Percentiles rank a stretch among this genome's conserved stretches.
These are phyloP conservation scores for Acronicta psi DNA, from an alignment of 2,888 invertebrate genomes.

Conservation along the genomic window DNA sequence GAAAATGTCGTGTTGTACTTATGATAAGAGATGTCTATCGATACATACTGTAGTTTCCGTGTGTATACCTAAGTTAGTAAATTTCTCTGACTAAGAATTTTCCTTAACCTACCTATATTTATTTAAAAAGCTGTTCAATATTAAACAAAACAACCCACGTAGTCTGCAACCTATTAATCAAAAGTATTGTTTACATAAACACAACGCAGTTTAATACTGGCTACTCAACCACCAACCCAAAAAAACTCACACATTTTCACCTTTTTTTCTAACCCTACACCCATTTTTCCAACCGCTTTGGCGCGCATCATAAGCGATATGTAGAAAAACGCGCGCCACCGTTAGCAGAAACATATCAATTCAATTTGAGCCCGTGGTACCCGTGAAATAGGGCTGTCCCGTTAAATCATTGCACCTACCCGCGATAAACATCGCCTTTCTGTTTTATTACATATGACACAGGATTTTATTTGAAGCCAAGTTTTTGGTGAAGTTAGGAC, in stretches of 20 bases:
- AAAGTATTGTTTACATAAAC: not conserved
- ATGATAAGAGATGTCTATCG: not conserved
- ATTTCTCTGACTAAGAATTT: no score
- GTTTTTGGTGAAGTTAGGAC: conserved; percentile 13
- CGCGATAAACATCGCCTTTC: conserved; percentile 85
- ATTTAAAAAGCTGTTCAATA: no score
- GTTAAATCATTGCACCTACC: conserved; percentile 79
- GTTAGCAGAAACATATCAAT: conserved; percentile 88
- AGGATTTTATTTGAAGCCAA: conserved; percentile 58
- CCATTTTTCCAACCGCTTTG: conserved; percentile 80
- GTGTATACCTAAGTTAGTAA: no score
- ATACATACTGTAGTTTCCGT: not conserved
- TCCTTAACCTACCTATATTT: no score
- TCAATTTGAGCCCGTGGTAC: conserved; percentile 81
- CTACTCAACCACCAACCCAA: not conserved
- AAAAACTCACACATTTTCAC: not conserved
- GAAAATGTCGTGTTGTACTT: not conserved
- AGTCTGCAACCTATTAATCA: no score
- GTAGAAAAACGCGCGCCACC: conserved; percentile 83
- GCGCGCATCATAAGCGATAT: conserved; percentile 83
- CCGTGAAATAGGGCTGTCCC: conserved; percentile 81
- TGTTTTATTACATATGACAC: conserved; percentile 83
- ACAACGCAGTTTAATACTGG: not conserved
- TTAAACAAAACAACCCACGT: no score
- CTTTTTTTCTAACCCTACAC: conserved; percentile 67